These are phyloP conservation scores for Hoplodrina ambigua DNA, from an alignment of 2,888 invertebrate genomes.

Conservation along the genomic window DNA sequence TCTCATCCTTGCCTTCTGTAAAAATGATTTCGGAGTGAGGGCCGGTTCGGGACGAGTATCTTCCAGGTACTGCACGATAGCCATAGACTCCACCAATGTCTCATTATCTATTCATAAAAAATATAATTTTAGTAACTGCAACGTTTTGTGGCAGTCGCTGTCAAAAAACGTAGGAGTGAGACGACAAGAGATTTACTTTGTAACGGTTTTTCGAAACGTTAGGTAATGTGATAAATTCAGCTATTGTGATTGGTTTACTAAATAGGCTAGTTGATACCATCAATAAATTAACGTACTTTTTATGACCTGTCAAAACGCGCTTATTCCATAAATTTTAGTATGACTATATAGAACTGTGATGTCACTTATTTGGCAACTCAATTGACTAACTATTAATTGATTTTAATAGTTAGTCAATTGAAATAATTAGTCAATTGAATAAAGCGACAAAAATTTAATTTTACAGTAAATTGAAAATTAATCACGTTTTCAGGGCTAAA, in stretches of 20 bases:
- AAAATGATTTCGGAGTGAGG: slow-evolving; percentile 89
- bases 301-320: no score
- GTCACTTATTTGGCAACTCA: no score
- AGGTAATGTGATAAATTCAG: not conserved
- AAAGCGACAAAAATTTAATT: no score
- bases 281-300: no score
- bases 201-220: not conserved
- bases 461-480: no score
- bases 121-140: not conserved
- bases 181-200: not conserved
- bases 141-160: not conserved
- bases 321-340: no score
- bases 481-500: no score
- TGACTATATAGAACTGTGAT: no score
- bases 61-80: slow-evolving; percentile 93
- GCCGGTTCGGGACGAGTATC: slow-evolving; percentile 88
- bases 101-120: slow-evolving; percentile 74
- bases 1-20: slow-evolving; percentile 89
- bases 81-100: slow-evolving; percentile 85
- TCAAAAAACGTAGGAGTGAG: not conserved
- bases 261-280: not conserved
- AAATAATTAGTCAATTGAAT: no score
- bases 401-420: no score
- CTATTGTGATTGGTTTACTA: not conserved
- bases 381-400: no score